Percentiles rank a stretch among this genome's conserved stretches.
These are phyloP conservation scores for Drosophila micromelanica DNA, from an alignment of 1,140 invertebrate genomes.

Conservation along the genomic window DNA sequence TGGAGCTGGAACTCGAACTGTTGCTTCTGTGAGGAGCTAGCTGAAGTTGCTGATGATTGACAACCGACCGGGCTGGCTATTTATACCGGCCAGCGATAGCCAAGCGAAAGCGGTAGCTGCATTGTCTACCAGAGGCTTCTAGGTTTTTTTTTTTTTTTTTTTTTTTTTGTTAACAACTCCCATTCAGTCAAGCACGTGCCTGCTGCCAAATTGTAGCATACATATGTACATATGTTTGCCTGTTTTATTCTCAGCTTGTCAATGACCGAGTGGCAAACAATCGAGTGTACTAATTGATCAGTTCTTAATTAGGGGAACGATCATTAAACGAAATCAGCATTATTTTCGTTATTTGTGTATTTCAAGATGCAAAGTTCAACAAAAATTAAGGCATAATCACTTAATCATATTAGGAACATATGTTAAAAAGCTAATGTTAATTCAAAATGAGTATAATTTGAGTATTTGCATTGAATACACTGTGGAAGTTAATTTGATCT, in stretches of 20 bases:
- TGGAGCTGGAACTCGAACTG: constrained; percentile 9
- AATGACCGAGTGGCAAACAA: background rate
- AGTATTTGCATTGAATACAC: too few relatives aligned
- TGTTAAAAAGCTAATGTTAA: too few relatives aligned
- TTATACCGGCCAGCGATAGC: constrained; percentile 23
- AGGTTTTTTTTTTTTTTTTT: too few relatives aligned
- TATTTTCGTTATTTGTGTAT: too few relatives aligned
- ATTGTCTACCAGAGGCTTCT: background rate
- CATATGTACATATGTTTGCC: too few relatives aligned
- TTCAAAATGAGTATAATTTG: too few relatives aligned
- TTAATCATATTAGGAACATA: too few relatives aligned
- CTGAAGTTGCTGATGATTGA: constrained; percentile 21
- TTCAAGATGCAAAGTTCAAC: too few relatives aligned
- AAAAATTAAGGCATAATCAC: too few relatives aligned
- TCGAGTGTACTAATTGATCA: background rate
- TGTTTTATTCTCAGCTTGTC: background rate
- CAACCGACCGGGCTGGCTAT: background rate
- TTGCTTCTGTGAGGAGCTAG: constrained; percentile 22
- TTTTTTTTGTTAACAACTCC: background rate
- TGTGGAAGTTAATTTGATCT: too few relatives aligned
- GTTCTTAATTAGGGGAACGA: too few relatives aligned
- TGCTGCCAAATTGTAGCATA: background rate
- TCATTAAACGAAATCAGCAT: too few relatives aligned
- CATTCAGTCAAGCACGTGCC: background rate
- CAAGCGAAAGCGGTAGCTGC: background rate